phyloP scores from a whole-genome alignment of 2,797 vertebrate genomes.

The Rhinogobio ventralis region DNA sequence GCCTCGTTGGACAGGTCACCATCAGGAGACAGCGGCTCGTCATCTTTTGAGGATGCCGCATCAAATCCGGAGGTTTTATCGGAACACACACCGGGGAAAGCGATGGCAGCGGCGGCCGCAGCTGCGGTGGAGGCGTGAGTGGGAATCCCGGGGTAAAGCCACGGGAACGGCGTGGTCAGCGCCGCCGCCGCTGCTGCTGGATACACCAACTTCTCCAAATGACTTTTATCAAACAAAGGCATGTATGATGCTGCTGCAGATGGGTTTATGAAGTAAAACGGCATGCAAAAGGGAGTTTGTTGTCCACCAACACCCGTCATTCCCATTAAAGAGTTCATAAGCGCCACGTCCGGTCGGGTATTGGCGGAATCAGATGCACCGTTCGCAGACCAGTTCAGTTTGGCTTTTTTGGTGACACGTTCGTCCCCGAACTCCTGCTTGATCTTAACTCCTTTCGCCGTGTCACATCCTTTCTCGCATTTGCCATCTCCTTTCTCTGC shows the following conservation, averaged over 20 bases:
- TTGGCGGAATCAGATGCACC: conserved; percentile 64
- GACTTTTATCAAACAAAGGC: conserved; percentile 90
- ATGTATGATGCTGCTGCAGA: conserved; percentile 90
- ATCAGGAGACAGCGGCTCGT: conserved; percentile 69
- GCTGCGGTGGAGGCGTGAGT: conserved; percentile 74
- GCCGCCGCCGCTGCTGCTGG: conserved; percentile 77
- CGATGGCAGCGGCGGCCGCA: conserved; percentile 75
- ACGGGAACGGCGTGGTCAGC: conserved; percentile 81
- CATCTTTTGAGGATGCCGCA: conserved; percentile 62
- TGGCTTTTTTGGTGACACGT: conserved; percentile 83
- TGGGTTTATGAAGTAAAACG: conserved; percentile 92
- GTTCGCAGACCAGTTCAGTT: conserved; percentile 78
- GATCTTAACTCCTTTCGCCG: conserved; percentile 78
- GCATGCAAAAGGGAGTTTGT: conserved; percentile 92
- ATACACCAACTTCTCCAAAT: conserved; percentile 90
- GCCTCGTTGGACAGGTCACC: conserved; percentile 68
- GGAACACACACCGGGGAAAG: conserved; percentile 84
- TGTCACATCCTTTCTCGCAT: conserved; percentile 75
- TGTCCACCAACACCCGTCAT: conserved; percentile 82
- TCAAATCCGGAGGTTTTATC: conserved; percentile 76
- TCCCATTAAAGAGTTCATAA: conserved; percentile 91
- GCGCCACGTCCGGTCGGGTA: conserved; percentile 80
- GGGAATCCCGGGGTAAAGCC: conserved; percentile 85
- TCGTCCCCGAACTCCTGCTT: conserved; percentile 92
- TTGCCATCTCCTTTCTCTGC: conserved; percentile 81